Percentiles rank a stretch among this genome's conserved stretches.
phyloP scores from a whole-genome alignment of 1,140 invertebrate genomes.

The Drosophila virilis region DNA sequence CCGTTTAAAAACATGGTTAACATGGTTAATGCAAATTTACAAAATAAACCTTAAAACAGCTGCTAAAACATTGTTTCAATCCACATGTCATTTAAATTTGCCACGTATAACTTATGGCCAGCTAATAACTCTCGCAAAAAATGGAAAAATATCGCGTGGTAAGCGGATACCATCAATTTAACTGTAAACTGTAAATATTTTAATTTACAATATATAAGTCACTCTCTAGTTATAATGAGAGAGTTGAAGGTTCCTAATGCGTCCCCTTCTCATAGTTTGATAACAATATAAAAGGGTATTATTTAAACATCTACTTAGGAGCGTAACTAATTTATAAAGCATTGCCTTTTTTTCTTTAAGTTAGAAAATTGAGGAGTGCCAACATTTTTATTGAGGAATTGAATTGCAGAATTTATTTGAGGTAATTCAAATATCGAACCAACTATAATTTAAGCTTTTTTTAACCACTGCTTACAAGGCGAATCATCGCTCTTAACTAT shows the following conservation, averaged over 20 bases:
- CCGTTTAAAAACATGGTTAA: slow-evolving; percentile 24
- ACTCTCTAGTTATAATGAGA: too few relatives aligned
- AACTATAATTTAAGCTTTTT: background rate
- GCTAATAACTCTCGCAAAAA: slow-evolving; percentile 39
- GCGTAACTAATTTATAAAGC: too few relatives aligned
- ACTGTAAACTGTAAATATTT: slow-evolving; percentile 28
- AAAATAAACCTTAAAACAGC: slow-evolving; percentile 40
- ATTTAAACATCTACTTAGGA: too few relatives aligned
- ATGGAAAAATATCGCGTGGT: slow-evolving; percentile 2
- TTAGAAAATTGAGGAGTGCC: too few relatives aligned
- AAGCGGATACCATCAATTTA: slow-evolving; percentile 18
- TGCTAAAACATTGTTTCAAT: slow-evolving; percentile 30
- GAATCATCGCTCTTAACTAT: background rate
- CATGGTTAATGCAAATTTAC: slow-evolving; percentile 28
- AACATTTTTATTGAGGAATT: too few relatives aligned
- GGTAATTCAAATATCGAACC: too few relatives aligned
- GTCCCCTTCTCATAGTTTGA: too few relatives aligned
- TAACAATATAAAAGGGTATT: too few relatives aligned
- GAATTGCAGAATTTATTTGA: too few relatives aligned
- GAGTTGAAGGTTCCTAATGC: too few relatives aligned
- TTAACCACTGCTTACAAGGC: background rate
- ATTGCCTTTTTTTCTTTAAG: too few relatives aligned
- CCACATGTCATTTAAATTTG: slow-evolving; percentile 8
- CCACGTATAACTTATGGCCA: slow-evolving; percentile 6
- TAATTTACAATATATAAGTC: too few relatives aligned